Evolutionary conservation across 2,888 invertebrate species (phyloP), one percentile per base, ranked within the genome.

Genomic region (Baronia brevicornis): DNA sequence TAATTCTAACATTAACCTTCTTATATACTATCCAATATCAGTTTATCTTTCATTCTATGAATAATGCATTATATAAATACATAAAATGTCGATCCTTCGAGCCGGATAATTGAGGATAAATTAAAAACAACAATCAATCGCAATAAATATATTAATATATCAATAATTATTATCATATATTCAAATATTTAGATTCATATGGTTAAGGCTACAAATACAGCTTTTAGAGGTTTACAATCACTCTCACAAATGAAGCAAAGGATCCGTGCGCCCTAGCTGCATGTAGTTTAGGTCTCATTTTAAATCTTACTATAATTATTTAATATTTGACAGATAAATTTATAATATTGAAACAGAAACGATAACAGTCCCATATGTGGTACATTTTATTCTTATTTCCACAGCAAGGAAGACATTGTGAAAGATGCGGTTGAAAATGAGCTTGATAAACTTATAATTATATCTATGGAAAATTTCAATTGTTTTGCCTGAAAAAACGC

Each of bases 131-230:
- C 25, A 33, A 14, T 40, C 33, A 53, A 54, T 63, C 58, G 67
- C 74, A 79, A 73, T 80, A 79, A 78, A 79, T 79, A 75, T 74
- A 74, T 70, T 71, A 74, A 72, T 59, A 68, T 77, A 67, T 74
- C 62, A 78, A 72, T 79, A 71, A 67, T 72, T 61, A 66, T 68
- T 35, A 56, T 66, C 59, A 59, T 70, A 64, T 60, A 65, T 52
- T 51, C 54, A 53, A 54, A 63, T 71, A 70, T 66, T 69, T 63
- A 73, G 71, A 67, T 67, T 66, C 73, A 60, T 68, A 71, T 58
- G 68, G 65, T 66, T 79, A 79, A 77, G 75, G 74, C 77, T 80
- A 80, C 74, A 66, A 52, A 60, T 68, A 66, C 66, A 74, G 64
- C 63, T 41, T 68, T 67, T 59, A 53, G 58, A 62, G 60, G 42